A percentile compares a stretch with the other conserved stretches of the same genome.
Conservation (phyloP, 2,888 invertebrate species). For the Salticus scenicus region DNA sequence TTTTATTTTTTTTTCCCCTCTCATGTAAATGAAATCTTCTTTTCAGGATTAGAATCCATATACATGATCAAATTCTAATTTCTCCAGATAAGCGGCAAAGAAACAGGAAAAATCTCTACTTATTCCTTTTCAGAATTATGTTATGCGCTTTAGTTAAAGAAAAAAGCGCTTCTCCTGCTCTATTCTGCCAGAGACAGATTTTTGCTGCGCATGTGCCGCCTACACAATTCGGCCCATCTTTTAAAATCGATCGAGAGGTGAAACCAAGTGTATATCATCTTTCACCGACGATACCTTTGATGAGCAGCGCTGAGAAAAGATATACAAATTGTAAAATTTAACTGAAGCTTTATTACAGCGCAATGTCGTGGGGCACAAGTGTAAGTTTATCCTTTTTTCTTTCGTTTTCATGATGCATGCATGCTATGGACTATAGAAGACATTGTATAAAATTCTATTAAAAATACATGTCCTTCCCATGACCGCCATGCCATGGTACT, state of each 20-base stretch:
- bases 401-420: not conserved
- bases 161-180: not conserved
- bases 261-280: not conserved
- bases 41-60: too few relatives aligned
- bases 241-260: constrained; percentile 12
- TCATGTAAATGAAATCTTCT: too few relatives aligned
- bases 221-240: constrained; percentile 6
- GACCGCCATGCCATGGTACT: constrained; percentile 1
- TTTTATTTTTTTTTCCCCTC: too few relatives aligned
- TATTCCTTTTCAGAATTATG: not conserved
- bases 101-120: not conserved
- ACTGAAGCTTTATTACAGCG: not conserved
- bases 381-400: not conserved
- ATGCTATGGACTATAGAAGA: not conserved
- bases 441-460: not conserved
- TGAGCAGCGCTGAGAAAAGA: not conserved
- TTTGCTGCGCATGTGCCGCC: not conserved
- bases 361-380: not conserved
- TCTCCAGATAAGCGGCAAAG: too few relatives aligned
- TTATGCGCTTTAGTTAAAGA: not conserved
- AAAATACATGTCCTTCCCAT: not conserved
- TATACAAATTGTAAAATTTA: not conserved
- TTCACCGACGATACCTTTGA: not conserved
- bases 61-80: too few relatives aligned
- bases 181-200: not conserved